Conservation (phyloP, 2,113 vertebrate genomes). For the Xenopus borealis region DNA sequence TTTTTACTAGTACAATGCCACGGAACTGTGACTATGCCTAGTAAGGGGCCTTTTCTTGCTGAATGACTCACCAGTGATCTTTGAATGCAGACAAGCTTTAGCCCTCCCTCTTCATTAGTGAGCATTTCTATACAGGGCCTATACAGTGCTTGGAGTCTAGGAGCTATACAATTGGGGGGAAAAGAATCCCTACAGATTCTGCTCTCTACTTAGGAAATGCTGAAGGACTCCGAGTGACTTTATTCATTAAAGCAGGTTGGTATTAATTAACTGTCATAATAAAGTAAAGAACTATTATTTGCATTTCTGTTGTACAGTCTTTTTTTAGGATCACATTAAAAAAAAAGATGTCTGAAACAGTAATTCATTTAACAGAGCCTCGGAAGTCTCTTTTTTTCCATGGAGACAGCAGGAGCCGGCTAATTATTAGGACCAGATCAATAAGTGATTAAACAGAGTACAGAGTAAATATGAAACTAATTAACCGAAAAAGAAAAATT, state of each 20-base stretch:
- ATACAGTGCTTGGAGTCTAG: constrained; percentile 66
- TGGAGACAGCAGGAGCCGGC: constrained; percentile 59
- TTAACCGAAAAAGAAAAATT: constrained; percentile 64
- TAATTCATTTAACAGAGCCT: constrained; percentile 65
- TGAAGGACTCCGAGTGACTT: constrained; percentile 80
- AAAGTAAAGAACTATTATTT: constrained; percentile 84
- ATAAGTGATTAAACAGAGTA: constrained; percentile 62
- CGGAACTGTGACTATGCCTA: constrained; percentile 82
- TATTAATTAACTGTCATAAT: constrained; percentile 87
- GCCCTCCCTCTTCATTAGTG: constrained; percentile 83
- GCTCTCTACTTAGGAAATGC: constrained; percentile 79
- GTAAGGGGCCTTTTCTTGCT: constrained; percentile 78
- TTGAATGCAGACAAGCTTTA: constrained; percentile 81
- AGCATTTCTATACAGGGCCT: constrained; percentile 84
- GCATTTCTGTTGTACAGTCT: constrained; percentile 71
- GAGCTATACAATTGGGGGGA: constrained; percentile 70
- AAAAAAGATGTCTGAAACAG: constrained; percentile 70
- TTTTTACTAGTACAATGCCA: constrained; percentile 80
- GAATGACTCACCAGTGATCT: constrained; percentile 85
- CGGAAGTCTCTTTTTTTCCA: constrained; percentile 53
- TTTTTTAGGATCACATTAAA: constrained; percentile 64
- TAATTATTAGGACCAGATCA: constrained; percentile 68
- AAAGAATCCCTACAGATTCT: constrained; percentile 76
- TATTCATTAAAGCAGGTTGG: constrained; percentile 87
- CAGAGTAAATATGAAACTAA: constrained; percentile 73